Percentiles rank a stretch among this genome's conserved stretches.
Conservation (phyloP, 2,888 invertebrate genomes). For the Eristalis pertinax region DNA sequence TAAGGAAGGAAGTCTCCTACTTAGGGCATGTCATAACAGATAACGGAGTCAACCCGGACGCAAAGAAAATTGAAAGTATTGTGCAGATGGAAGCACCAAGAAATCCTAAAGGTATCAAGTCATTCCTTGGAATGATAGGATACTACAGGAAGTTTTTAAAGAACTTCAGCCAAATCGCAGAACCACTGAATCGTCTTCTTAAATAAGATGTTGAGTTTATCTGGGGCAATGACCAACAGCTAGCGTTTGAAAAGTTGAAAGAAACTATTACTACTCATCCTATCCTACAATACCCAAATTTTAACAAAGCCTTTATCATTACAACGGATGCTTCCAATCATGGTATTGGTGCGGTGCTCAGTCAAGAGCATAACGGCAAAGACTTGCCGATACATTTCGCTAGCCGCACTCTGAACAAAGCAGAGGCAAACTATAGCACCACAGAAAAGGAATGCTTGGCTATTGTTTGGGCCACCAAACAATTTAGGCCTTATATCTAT, state of each 20-base stretch:
- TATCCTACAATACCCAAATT: slow-evolving; percentile 37
- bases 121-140: not conserved
- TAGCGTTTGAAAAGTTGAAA: not conserved
- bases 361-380: slow-evolving; percentile 71
- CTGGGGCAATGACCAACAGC: not conserved
- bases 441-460: slow-evolving; percentile 17
- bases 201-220: not conserved
- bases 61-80: not conserved
- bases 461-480: slow-evolving; percentile 14
- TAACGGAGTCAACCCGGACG: not conserved
- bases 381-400: slow-evolving; percentile 61
- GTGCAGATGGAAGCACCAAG: not conserved
- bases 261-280: not conserved
- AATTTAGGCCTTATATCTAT: not conserved
- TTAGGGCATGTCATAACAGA: slow-evolving; percentile 5
- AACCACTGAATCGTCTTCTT: not conserved
- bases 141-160: slow-evolving; percentile 1
- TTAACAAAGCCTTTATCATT: slow-evolving; percentile 30
- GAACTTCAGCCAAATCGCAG: slow-evolving; percentile 15
- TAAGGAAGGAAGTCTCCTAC: slow-evolving; percentile 7
- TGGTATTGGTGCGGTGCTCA: slow-evolving; percentile 74
- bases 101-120: slow-evolving; percentile 1
- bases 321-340: slow-evolving; percentile 75
- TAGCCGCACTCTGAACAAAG: slow-evolving; percentile 1
- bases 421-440: slow-evolving; percentile 3